These are phyloP conservation scores for Manis crassicaudata DNA, from an alignment of 2,797 vertebrate genomes.

Conservation along the genomic window DNA sequence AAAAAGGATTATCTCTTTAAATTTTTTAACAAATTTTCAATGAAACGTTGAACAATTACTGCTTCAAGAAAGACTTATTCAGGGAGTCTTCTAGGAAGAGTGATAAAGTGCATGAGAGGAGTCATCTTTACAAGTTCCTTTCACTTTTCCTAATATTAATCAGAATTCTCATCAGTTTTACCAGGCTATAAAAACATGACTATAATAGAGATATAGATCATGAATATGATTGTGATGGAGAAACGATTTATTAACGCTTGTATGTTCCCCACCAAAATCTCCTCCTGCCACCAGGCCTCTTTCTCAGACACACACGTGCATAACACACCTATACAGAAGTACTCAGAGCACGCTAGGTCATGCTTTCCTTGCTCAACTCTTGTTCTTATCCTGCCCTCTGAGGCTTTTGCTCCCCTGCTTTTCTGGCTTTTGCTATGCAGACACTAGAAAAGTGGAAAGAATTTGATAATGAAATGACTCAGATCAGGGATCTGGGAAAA, in stretches of 20 bases:
- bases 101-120: neutral
- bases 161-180: neutral
- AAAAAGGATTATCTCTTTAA: slow-evolving; percentile 18
- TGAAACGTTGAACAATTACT: neutral
- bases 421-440: neutral
- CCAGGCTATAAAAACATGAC: neutral
- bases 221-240: neutral
- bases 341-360: neutral
- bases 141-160: neutral
- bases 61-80: neutral
- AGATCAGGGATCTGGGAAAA: neutral
- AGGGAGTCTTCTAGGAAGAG: slow-evolving; percentile 45
- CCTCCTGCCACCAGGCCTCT: neutral
- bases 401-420: neutral
- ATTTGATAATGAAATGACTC: neutral
- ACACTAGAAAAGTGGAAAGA: neutral
- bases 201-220: slow-evolving; percentile 28
- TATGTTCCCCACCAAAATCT: neutral
- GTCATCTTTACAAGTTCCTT: neutral
- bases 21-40: slow-evolving; percentile 62
- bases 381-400: neutral
- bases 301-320: neutral
- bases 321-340: neutral
- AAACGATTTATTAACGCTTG: neutral
- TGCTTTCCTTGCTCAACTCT: neutral